These are phyloP conservation scores for Callithrix jacchus DNA, from an alignment of 2,113 vertebrate genomes.

Conservation along the genomic window DNA sequence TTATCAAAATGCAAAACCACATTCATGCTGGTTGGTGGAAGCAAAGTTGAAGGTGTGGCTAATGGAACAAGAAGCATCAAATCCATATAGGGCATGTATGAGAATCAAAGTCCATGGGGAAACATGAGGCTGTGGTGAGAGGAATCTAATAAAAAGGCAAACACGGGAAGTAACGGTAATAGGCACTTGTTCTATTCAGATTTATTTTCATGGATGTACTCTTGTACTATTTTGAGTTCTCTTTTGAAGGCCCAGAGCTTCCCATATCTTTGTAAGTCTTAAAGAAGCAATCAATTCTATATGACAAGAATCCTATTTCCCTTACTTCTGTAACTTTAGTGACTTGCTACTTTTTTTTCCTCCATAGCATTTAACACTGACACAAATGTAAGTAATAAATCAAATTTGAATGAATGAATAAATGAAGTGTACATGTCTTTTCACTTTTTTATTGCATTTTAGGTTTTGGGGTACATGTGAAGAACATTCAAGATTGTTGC, in stretches of 20 bases:
- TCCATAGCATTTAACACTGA: neutral
- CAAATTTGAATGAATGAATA: neutral
- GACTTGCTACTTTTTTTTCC: neutral
- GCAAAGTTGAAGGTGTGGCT: slow-evolving; percentile 45
- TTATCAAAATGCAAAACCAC: slow-evolving; percentile 61
- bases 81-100: neutral
- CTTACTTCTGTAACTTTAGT: neutral
- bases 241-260: neutral
- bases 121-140: neutral
- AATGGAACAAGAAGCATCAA: slow-evolving; percentile 66
- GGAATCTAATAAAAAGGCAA: slow-evolving; percentile 28
- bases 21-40: neutral
- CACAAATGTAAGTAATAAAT: neutral
- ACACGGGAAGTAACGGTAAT: neutral
- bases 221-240: neutral
- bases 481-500: too few relatives aligned
- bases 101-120: neutral
- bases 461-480: too few relatives aligned
- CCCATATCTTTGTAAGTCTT: neutral
- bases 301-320: neutral
- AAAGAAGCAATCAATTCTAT: neutral
- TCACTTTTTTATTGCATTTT: too few relatives aligned
- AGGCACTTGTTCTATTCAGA: neutral
- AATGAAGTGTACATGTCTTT: neutral
- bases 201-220: neutral